Evolutionary conservation across 2,797 vertebrate species (phyloP).

Genomic region (Pseudochromis fuscus): DNA sequence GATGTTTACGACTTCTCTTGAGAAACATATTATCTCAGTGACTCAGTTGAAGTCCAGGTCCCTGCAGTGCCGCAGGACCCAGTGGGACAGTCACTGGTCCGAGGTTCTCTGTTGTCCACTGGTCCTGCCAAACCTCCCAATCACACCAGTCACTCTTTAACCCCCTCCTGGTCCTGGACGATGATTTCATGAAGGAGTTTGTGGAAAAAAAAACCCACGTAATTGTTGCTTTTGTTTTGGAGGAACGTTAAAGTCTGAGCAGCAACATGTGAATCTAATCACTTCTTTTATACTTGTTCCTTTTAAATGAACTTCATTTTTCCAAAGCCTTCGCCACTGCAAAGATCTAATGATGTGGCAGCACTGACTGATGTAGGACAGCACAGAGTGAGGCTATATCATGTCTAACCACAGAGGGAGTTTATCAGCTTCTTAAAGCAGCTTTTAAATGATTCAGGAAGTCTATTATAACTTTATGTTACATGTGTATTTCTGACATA

Average conservation of each 20-base stretch:
- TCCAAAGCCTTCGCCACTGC: neutral
- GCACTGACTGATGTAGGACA: too few relatives aligned
- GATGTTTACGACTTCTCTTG: constrained; percentile 7
- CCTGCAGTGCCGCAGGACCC: constrained; percentile 34
- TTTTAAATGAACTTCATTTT: neutral
- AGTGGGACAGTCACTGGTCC: constrained; percentile 30
- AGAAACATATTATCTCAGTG: constrained; percentile 25
- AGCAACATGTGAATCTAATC: constrained; percentile 39
- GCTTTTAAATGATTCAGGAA: neutral
- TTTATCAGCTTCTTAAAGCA: neutral
- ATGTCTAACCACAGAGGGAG: neutral
- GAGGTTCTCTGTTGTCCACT: constrained; percentile 47
- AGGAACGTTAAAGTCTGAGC: constrained; percentile 3
- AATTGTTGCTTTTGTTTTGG: constrained; percentile 36
- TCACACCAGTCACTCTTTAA: constrained; percentile 39
- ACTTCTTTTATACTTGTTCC: neutral
- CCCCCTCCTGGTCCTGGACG: constrained; percentile 31
- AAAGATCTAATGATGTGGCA: neutral
- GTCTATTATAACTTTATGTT: too few relatives aligned
- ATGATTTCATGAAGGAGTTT: constrained; percentile 31
- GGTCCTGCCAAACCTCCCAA: constrained; percentile 42
- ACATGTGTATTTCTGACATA: too few relatives aligned
- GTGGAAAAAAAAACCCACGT: constrained; percentile 56
- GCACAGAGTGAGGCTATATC: neutral
- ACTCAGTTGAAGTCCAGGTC: constrained; percentile 38